These are phyloP conservation scores for Pollachius pollachius DNA, from an alignment of 2,113 vertebrate genomes.

Conservation along the genomic window DNA sequence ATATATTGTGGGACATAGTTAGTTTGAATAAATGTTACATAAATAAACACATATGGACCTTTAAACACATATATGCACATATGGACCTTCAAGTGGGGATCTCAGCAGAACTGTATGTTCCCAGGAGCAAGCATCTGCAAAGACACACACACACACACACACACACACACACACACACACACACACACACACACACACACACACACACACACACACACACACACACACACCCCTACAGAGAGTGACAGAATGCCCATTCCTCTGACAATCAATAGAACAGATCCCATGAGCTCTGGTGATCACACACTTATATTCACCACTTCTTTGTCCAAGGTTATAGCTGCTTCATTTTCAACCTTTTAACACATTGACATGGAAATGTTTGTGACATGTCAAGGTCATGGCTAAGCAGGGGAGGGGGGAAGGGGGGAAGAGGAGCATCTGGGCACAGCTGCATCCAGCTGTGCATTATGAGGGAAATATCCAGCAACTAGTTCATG, in stretches of 20 bases:
- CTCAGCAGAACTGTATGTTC: too few species aligned
- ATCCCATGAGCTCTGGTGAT: constrained; percentile 2
- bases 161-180: constrained; percentile 4
- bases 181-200: background rate
- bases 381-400: too few species aligned
- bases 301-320: background rate
- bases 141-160: constrained; percentile 12
- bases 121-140: too few species aligned
- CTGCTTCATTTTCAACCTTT: background rate
- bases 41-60: too few species aligned
- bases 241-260: background rate
- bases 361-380: background rate
- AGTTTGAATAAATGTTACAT: background rate
- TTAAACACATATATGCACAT: too few species aligned
- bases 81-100: too few species aligned
- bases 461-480: too few species aligned
- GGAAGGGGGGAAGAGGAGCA: background rate
- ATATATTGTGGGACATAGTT: too few species aligned
- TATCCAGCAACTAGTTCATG: too few species aligned
- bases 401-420: too few species aligned
- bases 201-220: constrained; percentile 2
- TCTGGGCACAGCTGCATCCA: too few species aligned
- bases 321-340: background rate
- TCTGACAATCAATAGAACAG: background rate
- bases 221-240: background rate